These are phyloP conservation scores for Tricholauxania praeusta DNA, from an alignment of 2,888 invertebrate genomes.

Conservation along the genomic window DNA sequence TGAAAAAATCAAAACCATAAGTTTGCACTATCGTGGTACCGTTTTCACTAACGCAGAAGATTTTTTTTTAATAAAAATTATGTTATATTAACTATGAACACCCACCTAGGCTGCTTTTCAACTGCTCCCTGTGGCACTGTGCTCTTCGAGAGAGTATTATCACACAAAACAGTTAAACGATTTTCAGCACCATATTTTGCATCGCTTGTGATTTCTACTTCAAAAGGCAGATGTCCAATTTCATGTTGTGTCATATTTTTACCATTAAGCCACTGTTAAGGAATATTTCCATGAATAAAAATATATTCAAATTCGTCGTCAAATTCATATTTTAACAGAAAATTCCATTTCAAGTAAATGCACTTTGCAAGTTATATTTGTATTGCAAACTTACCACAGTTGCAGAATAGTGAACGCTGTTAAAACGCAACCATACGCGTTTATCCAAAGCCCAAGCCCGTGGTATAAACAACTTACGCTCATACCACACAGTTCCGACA, in stretches of 20 bases:
- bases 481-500: conserved; percentile 97
- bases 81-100: conserved; percentile 35
- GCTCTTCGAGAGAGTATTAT: conserved; percentile 87
- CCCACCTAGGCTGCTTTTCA: conserved; percentile 70
- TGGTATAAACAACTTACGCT: conserved; percentile 84
- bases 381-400: conserved; percentile 77
- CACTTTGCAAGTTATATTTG: too few relatives aligned
- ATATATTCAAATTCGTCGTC: neutral
- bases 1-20: conserved; percentile 96
- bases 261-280: conserved; percentile 88
- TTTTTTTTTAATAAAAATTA: neutral
- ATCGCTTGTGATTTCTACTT: conserved; percentile 80
- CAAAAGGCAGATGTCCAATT: conserved; percentile 97
- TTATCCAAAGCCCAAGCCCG: conserved; percentile 76
- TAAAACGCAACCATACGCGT: conserved; percentile 87
- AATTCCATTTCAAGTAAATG: too few relatives aligned
- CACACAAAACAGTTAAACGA: conserved; percentile 89
- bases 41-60: conserved; percentile 68
- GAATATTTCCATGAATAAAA: neutral
- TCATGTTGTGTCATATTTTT: conserved; percentile 82
- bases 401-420: conserved; percentile 91
- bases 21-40: conserved; percentile 76
- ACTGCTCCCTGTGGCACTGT: conserved; percentile 91
- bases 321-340: too few relatives aligned
- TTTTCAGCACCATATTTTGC: conserved; percentile 79